phyloP scores from a whole-genome alignment of 2,888 invertebrate species.

The Stenoptilia bipunctidactyla region DNA sequence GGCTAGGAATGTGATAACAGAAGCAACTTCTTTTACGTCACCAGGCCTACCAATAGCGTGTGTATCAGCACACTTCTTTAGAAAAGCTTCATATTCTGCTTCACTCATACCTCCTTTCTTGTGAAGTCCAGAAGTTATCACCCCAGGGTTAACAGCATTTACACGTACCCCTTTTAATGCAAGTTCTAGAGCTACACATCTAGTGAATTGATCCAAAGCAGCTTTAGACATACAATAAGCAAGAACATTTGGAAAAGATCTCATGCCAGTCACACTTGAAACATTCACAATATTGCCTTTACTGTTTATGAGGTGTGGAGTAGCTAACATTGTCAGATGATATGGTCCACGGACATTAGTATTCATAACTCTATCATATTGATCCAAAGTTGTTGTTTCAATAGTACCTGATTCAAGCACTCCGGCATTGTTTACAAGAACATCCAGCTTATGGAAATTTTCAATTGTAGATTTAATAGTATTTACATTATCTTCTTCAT shows the following conservation, averaged over 20 bases:
- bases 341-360: conserved; percentile 86
- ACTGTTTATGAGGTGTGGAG: conserved; percentile 82
- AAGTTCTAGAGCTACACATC: conserved; percentile 88
- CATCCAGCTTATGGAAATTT: conserved; percentile 78
- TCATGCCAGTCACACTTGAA: conserved; percentile 90
- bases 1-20: conserved; percentile 90
- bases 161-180: conserved; percentile 85
- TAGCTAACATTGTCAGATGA: conserved; percentile 84
- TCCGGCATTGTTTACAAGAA: conserved; percentile 92
- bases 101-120: conserved; percentile 81
- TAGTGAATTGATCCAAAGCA: conserved; percentile 94
- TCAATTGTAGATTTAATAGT: conserved; percentile 77
- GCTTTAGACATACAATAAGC: conserved; percentile 95
- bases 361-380: conserved; percentile 89
- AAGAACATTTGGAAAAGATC: conserved; percentile 90
- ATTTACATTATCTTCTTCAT: conserved; percentile 75
- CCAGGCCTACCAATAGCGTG: conserved; percentile 94
- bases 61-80: conserved; percentile 84
- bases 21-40: conserved; percentile 85
- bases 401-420: conserved; percentile 82
- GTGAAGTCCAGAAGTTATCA: conserved; percentile 89
- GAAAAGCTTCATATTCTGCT: conserved; percentile 81
- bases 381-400: conserved; percentile 84
- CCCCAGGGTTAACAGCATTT: conserved; percentile 94
- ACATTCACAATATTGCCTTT: conserved; percentile 93